Conservation (phyloP, 2,797 vertebrate species). For the Helostoma temminkii region DNA sequence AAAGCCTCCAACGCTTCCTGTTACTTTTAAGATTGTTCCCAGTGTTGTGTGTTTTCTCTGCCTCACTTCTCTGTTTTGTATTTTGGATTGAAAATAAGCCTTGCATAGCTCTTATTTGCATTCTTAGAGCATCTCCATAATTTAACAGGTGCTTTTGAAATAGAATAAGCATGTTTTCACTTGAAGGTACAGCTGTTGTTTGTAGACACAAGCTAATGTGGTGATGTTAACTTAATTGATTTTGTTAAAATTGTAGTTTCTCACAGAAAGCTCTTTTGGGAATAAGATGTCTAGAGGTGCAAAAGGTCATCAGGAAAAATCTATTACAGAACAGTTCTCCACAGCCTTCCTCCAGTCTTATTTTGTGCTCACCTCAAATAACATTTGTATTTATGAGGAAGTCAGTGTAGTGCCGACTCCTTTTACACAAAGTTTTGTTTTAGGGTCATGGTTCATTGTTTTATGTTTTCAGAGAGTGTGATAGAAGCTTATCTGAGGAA, state of each 20-base stretch:
- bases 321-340: neutral
- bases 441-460: neutral
- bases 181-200: slow-evolving; percentile 27
- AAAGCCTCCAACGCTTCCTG: slow-evolving; percentile 39
- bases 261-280: slow-evolving; percentile 3
- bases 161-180: neutral
- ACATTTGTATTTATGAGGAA: neutral
- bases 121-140: slow-evolving; percentile 66
- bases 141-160: slow-evolving; percentile 64
- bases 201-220: slow-evolving; percentile 9
- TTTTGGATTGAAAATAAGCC: slow-evolving; percentile 55
- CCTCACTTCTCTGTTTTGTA: slow-evolving; percentile 46
- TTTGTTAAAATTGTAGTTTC: slow-evolving; percentile 7
- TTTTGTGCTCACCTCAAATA: slow-evolving; percentile 4
- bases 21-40: slow-evolving; percentile 57
- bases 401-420: neutral
- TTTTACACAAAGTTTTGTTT: slow-evolving; percentile 17
- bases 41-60: slow-evolving; percentile 53
- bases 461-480: slow-evolving; percentile 10
- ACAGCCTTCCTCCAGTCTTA: slow-evolving; percentile 22
- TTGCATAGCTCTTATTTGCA: slow-evolving; percentile 62
- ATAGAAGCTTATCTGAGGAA: slow-evolving; percentile 22
- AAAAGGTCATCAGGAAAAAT: neutral
- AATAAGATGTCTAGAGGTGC: slow-evolving; percentile 14
- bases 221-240: slow-evolving; percentile 1